phyloP scores from a whole-genome alignment of 2,797 vertebrate genomes.

The Diceros bicornis region DNA sequence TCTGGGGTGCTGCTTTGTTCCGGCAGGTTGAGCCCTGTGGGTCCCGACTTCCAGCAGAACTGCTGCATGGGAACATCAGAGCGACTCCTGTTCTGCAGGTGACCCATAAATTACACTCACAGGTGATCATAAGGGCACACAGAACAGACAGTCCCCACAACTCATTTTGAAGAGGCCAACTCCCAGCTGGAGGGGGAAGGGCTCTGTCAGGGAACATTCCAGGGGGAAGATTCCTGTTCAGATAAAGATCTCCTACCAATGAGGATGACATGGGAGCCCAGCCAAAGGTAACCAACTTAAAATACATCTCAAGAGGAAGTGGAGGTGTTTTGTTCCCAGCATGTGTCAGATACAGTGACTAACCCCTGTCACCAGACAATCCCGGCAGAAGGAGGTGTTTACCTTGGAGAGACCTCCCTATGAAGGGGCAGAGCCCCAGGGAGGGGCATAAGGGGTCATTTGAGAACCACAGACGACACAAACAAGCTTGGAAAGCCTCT shows the following conservation, averaged over 20 bases:
- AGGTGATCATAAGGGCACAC: slow-evolving; percentile 55
- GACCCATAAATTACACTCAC: slow-evolving; percentile 42
- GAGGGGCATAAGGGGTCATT: neutral
- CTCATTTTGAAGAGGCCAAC: neutral
- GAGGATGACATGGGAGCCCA: neutral
- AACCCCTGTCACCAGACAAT: neutral
- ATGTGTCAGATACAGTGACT: neutral
- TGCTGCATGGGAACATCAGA: slow-evolving; percentile 25
- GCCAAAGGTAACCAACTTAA: slow-evolving; percentile 64
- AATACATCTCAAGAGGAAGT: slow-evolving; percentile 72
- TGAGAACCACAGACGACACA: neutral
- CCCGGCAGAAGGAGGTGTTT: neutral
- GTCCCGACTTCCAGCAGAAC: slow-evolving; percentile 56
- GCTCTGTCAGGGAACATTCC: slow-evolving; percentile 32
- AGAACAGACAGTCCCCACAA: neutral
- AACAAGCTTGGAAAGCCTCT: neutral
- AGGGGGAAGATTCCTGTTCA: slow-evolving; percentile 61
- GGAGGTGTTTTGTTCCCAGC: neutral
- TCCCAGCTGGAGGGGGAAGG: neutral
- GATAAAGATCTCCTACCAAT: slow-evolving; percentile 66
- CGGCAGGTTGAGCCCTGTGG: slow-evolving; percentile 51
- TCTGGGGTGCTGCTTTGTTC: slow-evolving; percentile 71
- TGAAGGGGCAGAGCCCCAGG: neutral
- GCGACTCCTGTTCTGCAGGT: slow-evolving; percentile 5
- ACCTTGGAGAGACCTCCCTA: neutral